Base-by-base conservation (phyloP, 2,113 vertebrate species). In the Madoqua kirkii region DNA sequence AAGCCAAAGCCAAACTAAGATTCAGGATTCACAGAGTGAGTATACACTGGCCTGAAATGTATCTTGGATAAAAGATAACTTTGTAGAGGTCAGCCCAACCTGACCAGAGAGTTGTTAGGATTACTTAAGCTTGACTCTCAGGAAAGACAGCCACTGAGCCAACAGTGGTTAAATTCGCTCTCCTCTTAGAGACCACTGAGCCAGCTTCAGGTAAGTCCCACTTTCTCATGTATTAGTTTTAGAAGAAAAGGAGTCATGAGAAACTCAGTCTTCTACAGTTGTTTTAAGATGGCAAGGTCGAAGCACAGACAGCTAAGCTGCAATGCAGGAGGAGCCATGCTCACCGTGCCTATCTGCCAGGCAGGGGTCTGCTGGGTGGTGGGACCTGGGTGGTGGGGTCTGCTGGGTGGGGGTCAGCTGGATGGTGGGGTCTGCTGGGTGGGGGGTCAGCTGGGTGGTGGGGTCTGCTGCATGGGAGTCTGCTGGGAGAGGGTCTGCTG, bases 1-100 rank as follows among this genome's bases (percentile, higher is more conserved):
- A 91, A 96, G 40, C 87, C 87, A 94, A 90, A 25, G 81, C 27
- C 60, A 83, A 40, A 59, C 48, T 54, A 62, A 40, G 23, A 21
- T n/a, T 64, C 40, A 16, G 52, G 21, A 93, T 90, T 86, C 52
- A 74, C 45, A 82, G 1, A 55, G 33, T n/a, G 31, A 60, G 15
- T 89, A 4, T 62, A 36, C 59, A 81, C n/a, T 36, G 43, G 89
- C 74, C 82, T 40, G 52, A 55, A 89, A 52, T 71, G 13, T 31
- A 74, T 74, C 81, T 60, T 87, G 43, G 62, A 11, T 89, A 89
- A 79, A 71, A 93, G 62, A 17, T 13, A 52, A 60, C 64, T 84
- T 19, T 31, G 48, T 23, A 55, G 45, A 81, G 71, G 25, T 50
- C 52, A 93, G 71, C 29, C 71, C 33, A 86, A 93, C 4, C 87